A percentile compares a stretch with the other conserved stretches of the same genome.
These are phyloP conservation scores for Lycocerus yunnanus DNA, from an alignment of 2,888 invertebrate species.

Conservation along the genomic window DNA sequence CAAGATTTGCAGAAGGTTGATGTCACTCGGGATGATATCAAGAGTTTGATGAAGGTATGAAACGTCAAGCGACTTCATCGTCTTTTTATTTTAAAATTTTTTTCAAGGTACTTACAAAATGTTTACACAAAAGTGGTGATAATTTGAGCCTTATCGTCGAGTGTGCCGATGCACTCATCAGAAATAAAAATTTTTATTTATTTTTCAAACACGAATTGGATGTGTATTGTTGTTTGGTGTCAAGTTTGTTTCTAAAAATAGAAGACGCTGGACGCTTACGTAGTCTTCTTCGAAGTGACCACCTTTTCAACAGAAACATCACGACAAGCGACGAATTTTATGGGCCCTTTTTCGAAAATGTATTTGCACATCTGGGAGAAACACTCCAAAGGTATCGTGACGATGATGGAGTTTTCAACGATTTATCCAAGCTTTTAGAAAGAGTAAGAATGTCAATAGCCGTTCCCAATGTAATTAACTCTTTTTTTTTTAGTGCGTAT, in stretches of 20 bases:
- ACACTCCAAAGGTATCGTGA: slow-evolving; percentile 32
- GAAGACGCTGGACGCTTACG: slow-evolving; percentile 21
- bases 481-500: slow-evolving; percentile 38
- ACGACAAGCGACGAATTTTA: slow-evolving; percentile 33
- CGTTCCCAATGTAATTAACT: neutral
- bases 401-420: slow-evolving; percentile 31
- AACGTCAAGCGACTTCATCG: neutral
- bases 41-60: slow-evolving; percentile 32
- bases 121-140: neutral
- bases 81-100: neutral
- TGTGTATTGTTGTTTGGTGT: slow-evolving; percentile 40
- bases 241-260: slow-evolving; percentile 31
- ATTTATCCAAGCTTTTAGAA: slow-evolving; percentile 36
- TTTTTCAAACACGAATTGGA: slow-evolving; percentile 43
- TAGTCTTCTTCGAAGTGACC: slow-evolving; percentile 33
- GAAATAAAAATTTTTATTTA: slow-evolving; percentile 41
- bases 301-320: slow-evolving; percentile 35
- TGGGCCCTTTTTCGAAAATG: slow-evolving; percentile 33
- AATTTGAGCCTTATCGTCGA: neutral
- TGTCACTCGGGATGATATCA: slow-evolving; percentile 39
- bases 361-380: slow-evolving; percentile 34
- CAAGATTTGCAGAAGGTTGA: slow-evolving; percentile 42
- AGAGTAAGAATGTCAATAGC: slow-evolving; percentile 36
- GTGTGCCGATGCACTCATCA: slow-evolving; percentile 22
- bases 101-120: slow-evolving; percentile 5